Percentiles rank a stretch among this genome's conserved stretches.
phyloP scores from a whole-genome alignment of 1,140 invertebrate genomes.

The Diplogasteroides magnus region DNA sequence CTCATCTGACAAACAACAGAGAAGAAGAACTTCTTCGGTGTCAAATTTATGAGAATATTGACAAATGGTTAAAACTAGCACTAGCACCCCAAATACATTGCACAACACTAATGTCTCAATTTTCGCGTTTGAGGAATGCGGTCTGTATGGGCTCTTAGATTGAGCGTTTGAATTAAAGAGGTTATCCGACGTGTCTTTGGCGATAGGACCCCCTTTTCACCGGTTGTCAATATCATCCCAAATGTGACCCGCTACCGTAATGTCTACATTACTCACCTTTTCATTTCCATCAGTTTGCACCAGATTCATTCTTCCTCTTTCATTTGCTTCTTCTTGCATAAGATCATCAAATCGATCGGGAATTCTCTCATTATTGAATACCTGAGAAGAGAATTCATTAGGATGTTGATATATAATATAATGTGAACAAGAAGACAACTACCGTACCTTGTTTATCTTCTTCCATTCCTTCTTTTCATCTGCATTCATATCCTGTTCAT shows the following conservation, averaged over 20 bases:
- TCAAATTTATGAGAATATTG: too few species aligned
- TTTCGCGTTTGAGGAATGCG: too few species aligned
- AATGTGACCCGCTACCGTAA: background rate
- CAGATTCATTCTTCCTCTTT: slow-evolving; percentile 17
- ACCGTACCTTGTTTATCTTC: background rate
- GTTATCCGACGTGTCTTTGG: too few species aligned
- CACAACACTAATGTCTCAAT: too few species aligned
- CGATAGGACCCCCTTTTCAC: too few species aligned
- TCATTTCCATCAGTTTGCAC: slow-evolving; percentile 22
- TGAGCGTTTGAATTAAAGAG: too few species aligned
- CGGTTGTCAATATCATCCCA: too few species aligned
- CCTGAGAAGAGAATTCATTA: slow-evolving; percentile 9
- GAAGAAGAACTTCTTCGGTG: too few species aligned
- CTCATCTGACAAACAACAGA: too few species aligned
- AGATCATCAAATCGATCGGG: slow-evolving; percentile 31
- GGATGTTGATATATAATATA: background rate
- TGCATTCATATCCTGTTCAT: background rate
- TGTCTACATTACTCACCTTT: background rate
- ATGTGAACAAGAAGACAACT: background rate
- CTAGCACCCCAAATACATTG: too few species aligned
- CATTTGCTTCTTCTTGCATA: slow-evolving; percentile 19
- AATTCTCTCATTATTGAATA: slow-evolving; percentile 25
- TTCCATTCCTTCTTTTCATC: slow-evolving; percentile 3
- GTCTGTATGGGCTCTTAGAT: too few species aligned
- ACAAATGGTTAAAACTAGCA: too few species aligned